Evolutionary conservation across 2,888 invertebrate species (phyloP).

Genomic region (Xylocampa areola): DNA sequence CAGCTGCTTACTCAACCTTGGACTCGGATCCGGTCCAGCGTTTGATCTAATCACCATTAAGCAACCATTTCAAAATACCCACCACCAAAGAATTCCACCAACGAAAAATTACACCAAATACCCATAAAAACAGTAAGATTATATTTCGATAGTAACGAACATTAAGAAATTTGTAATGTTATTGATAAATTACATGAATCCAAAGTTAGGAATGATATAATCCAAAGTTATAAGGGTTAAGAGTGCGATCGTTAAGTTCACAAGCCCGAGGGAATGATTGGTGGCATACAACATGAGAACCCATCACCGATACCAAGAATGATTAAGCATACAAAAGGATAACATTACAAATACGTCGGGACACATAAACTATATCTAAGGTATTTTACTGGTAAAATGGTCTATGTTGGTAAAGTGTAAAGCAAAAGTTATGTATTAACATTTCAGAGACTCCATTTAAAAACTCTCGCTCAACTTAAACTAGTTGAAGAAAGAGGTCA

Average conservation of each 20-base stretch:
- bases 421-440: slow-evolving; percentile 38
- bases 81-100: slow-evolving; percentile 65
- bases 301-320: slow-evolving; percentile 89
- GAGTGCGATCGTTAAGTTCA: slow-evolving; percentile 70
- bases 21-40: slow-evolving; percentile 89
- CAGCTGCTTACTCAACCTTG: slow-evolving; percentile 91
- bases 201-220: slow-evolving; percentile 50
- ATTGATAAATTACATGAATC: slow-evolving; percentile 39
- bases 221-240: slow-evolving; percentile 64
- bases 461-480: too few relatives aligned
- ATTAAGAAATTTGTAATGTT: slow-evolving; percentile 29
- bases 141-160: slow-evolving; percentile 19
- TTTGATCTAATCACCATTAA: slow-evolving; percentile 80
- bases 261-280: slow-evolving; percentile 72
- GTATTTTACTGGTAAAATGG: slow-evolving; percentile 50
- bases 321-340: slow-evolving; percentile 86
- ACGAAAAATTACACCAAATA: slow-evolving; percentile 34
- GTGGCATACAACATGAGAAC: slow-evolving; percentile 77
- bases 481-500: slow-evolving; percentile 15
- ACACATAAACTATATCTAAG: slow-evolving; percentile 52
- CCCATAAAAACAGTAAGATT: slow-evolving; percentile 22
- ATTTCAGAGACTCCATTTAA: slow-evolving; percentile 40
- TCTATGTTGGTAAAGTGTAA: slow-evolving; percentile 39
- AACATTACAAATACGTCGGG: slow-evolving; percentile 75
- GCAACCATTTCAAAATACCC: slow-evolving; percentile 59